Base-by-base conservation (phyloP, 92 coral and sea anemone species). In the Epizoanthus illoricatus region DNA sequence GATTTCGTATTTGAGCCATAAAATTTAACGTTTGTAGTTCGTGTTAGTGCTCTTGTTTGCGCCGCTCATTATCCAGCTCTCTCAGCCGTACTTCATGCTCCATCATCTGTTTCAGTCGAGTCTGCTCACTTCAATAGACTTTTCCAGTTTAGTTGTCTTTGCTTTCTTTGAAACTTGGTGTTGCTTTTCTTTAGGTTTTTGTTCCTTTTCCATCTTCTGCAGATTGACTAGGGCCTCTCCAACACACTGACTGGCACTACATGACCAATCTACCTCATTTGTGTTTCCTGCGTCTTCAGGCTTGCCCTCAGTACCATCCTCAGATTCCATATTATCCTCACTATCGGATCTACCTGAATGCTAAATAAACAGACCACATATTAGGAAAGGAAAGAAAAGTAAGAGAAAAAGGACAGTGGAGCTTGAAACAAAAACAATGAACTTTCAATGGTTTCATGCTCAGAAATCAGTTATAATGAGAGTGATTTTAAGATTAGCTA, bases 111-210 rank as follows among this genome's bases (percentile, higher is more conserved):
- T 73, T 86, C 61, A 66, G 79, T 60, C 86, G 60, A 66, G 42
- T 81, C 69, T 86, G 86, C 64, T 86, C 89, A 83, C 45, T 61
- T 84, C 87, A 60, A 87, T 83, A 15, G 84, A 87, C 76, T 75
- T 83, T 79, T 87, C 90, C 56, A 87, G 80, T 80, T 76, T 84
- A 4, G 81, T 83, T 83, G 84, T 87, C 66, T 80, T 84, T 71
- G 33, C 73, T 80, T 17, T 52, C 74, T 86, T 59, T 41, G 71
- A 28, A 18, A 60, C 71, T 33, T 49, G 66, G 68, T 69, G 47
- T 28, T 28, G 36, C 80, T 83, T 83, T 58, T 41, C 64, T 36
- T 79, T 8, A 45, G 80, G 72, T 71, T 83, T 83, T 71, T 43
- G 39, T 7, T 43, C 16, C 18, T 6, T 57, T 54, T 41, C 52